A percentile compares a stretch with the other conserved stretches of the same genome.
Conservation (phyloP, 2,888 invertebrate species). For the Euspilapteryx auroguttella region DNA sequence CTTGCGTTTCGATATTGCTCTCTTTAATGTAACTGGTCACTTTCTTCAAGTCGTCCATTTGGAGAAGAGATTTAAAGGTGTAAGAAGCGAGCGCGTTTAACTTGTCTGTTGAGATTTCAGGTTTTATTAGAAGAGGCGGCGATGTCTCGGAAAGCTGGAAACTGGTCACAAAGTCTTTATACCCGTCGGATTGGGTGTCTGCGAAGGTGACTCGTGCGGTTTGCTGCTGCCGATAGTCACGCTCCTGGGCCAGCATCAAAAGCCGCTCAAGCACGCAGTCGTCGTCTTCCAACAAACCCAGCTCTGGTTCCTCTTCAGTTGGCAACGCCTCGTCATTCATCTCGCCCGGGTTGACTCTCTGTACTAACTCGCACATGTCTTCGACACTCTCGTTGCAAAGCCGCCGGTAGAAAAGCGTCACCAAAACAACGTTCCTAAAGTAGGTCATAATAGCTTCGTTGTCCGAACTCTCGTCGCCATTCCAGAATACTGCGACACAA, state of each 20-base stretch:
- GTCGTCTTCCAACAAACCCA: conserved; percentile 55
- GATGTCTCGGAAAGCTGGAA: conserved; percentile 48
- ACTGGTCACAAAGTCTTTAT: conserved; percentile 55
- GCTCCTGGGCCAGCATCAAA: conserved; percentile 58
- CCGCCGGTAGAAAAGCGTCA: conserved; percentile 32
- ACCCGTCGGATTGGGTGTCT: conserved; percentile 41
- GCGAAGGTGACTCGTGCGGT: conserved; percentile 61
- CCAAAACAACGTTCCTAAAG: conserved; percentile 27
- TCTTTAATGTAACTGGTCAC: conserved; percentile 22
- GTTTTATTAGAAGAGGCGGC: conserved; percentile 22
- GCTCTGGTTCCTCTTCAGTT: conserved; percentile 11
- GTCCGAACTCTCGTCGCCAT: conserved; percentile 17
- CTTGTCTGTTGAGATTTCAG: conserved; percentile 24
- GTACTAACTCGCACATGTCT: conserved; percentile 24
- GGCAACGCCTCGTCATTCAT: conserved; percentile 11
- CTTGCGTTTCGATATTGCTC: conserved; percentile 52
- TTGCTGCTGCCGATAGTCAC: conserved; percentile 32
- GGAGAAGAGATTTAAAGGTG: conserved; percentile 49
- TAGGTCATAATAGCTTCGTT: conserved; percentile 23
- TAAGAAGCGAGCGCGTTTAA: conserved; percentile 27
- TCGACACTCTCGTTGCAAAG: conserved; percentile 27
- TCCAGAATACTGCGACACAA: conserved; percentile 50
- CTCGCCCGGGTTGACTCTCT: no score
- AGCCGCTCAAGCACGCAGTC: conserved; percentile 66
- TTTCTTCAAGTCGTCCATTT: conserved; percentile 18